phyloP scores from a whole-genome alignment of 2,113 vertebrate species.

The Corythoichthys intestinalis region DNA sequence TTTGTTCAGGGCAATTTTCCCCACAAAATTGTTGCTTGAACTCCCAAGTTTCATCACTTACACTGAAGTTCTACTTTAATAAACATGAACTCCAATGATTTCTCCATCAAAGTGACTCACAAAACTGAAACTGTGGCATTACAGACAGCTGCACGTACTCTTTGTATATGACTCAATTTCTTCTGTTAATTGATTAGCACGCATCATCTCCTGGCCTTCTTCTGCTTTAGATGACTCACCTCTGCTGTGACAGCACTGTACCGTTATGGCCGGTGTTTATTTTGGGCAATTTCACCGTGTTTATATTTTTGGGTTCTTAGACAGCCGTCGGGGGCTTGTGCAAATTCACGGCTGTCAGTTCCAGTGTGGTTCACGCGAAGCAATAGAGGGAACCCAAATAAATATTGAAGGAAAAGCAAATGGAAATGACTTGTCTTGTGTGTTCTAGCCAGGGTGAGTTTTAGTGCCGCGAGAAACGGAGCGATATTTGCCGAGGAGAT shows the following conservation, averaged over 20 bases:
- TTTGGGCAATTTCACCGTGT: constrained; percentile 72
- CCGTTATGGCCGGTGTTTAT: constrained; percentile 67
- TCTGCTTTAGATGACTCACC: constrained; percentile 65
- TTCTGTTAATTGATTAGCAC: constrained; percentile 53
- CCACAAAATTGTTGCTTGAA: not conserved
- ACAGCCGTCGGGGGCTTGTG: constrained; percentile 64
- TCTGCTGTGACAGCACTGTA: constrained; percentile 67
- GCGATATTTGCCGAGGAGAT: constrained; percentile 72
- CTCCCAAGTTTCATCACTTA: not conserved
- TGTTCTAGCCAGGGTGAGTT: constrained; percentile 65
- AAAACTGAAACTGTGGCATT: constrained; percentile 17
- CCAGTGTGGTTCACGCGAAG: constrained; percentile 65
- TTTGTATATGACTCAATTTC: constrained; percentile 53
- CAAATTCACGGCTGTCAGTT: constrained; percentile 70
- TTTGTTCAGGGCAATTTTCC: not conserved
- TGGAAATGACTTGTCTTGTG: constrained; percentile 71
- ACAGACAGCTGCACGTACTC: constrained; percentile 43
- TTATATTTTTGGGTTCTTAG: constrained; percentile 70
- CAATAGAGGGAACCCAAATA: constrained; percentile 69
- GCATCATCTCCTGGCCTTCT: constrained; percentile 47
- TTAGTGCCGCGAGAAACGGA: constrained; percentile 61
- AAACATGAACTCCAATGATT: not conserved
- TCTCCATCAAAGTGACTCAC: constrained; percentile 7
- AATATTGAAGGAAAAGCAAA: constrained; percentile 72
- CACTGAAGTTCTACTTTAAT: not conserved